Base-by-base conservation (phyloP, 2,888 invertebrate species). In the Drosophila antonietae region DNA sequence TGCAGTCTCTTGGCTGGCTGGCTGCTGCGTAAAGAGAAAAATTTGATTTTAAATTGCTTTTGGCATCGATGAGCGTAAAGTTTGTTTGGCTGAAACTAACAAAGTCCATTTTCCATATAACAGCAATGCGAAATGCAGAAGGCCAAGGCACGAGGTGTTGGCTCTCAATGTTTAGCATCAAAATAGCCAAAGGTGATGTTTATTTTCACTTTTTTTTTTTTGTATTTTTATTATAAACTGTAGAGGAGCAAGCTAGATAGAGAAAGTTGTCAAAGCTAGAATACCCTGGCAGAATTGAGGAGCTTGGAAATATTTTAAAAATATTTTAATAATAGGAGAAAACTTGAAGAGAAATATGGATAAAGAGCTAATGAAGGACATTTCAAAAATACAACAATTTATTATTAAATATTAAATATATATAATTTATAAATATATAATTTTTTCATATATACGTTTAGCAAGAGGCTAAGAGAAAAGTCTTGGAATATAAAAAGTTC, bases 1-100 rank as follows among this genome's bases (percentile, higher is more conserved):
- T 43, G 57, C 46, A 46, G 41, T 23, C 20, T 3, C 44, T 57
- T 57, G 20, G 23, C 18, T 44, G 20, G 23, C 18, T 44, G 52
- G 20, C 33, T 51, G 47, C 55, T 62, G 55, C 33, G 44, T 66
- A 23, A 55, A 49, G 60, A 66, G 49, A 73, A 82, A 88, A 82
- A 86, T 88, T 86, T 86, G 82, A 86, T 86, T 86, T 85, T 82
- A 86, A 86, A 86, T 86, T 86, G 88, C 77, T 86, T 86, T 88
- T 75, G 71, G 80, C 75, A 65, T 73, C 77, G 83, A 80, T 72
- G 72, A 80, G 73, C 72, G 70, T 61, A 67, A 68, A 82, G 74
- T 77, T 81, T 81, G 77, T 70, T 78, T 81, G 72, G 64, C 68
- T 61, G 51, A 78, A 87, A 80, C 88, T 76, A 85, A 80, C 81